Conservation (phyloP, 1,140 invertebrate genomes). For the Bombus consobrinus region DNA sequence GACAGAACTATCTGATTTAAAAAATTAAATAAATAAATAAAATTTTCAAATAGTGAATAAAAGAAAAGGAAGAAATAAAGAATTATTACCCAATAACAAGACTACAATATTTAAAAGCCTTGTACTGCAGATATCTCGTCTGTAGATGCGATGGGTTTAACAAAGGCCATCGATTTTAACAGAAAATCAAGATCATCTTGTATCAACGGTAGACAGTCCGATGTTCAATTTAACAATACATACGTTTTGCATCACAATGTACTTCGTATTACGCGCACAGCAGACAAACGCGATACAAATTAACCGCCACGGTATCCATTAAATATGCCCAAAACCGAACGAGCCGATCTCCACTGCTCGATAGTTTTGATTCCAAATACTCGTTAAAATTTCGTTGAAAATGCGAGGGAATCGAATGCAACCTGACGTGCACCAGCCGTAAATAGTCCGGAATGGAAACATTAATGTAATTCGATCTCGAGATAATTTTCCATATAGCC, state of each 20-base stretch:
- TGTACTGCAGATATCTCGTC: not conserved
- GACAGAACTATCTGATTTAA: not conserved
- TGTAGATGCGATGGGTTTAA: not conserved
- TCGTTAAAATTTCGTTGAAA: not conserved
- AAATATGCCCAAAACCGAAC: too few species aligned
- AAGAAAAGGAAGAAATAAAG: too few species aligned
- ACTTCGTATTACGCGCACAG: too few species aligned
- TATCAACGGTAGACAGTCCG: too few species aligned
- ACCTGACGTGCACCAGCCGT: not conserved
- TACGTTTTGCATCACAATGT: not conserved
- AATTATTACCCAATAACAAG: too few species aligned
- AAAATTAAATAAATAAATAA: not conserved
- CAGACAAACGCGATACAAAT: not conserved
- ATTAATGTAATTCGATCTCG: conserved; percentile 35
- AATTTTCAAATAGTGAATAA: too few species aligned
- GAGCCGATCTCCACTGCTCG: too few species aligned
- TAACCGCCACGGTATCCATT: not conserved
- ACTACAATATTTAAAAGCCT: too few species aligned
- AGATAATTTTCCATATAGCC: conserved; percentile 35
- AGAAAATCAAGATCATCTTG: too few species aligned
- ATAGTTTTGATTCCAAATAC: not conserved
- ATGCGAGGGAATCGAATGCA: too few species aligned
- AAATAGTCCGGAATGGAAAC: conserved; percentile 20
- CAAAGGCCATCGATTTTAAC: too few species aligned
- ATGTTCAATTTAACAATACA: too few species aligned